Base-by-base conservation (phyloP, 64 coral and sea anemone genomes). In the Stichodactyla mertensii region DNA sequence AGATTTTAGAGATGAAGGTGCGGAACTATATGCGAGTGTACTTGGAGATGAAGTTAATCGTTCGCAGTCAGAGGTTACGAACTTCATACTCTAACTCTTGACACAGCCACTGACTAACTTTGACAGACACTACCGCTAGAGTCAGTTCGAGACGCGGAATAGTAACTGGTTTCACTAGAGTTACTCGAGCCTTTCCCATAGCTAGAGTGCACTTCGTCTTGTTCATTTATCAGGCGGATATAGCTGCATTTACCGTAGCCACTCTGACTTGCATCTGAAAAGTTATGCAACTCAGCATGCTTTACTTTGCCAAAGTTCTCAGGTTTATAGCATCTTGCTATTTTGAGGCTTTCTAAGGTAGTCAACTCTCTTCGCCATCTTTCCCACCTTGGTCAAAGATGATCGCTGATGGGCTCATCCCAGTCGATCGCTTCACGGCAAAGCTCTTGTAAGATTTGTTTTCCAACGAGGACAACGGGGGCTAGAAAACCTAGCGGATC, bases 111-210 rank as follows among this genome's bases (percentile, higher is more conserved):
- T 55, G 28, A 64, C 84, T 85, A 62, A 85, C 45, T 10, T 85
- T 85, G 56, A 31, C n/a, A 31, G 57, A 85, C 59, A 85, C 84
- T 23, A 85, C 11, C 11, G 84, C 84, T 62, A 58, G 26, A 7
- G 84, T 64, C 23, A 64, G 55, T 85, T 85, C 84, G 23, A 82
- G 31, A 15, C 78, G 78, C 10, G 77, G 78, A 10, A 88, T 82
- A 10, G 56, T 88, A 6, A 64, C 58, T 0, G 12, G 12, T 16
- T 82, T 89, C n/a, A 88, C 19, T 13, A 54, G 86, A 4, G 71
- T 36, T 11, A 88, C 86, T 24, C 86, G 71, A 20, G 86, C 22
- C 54, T 88, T 88, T 55, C 24, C 87, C 87, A 89, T 89, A 64
- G 78, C 26, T 6, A 89, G 23, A 45, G 79, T 89, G 58, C 31